Conservation (phyloP, 2,888 invertebrate species). For the Homarus gammarus region DNA sequence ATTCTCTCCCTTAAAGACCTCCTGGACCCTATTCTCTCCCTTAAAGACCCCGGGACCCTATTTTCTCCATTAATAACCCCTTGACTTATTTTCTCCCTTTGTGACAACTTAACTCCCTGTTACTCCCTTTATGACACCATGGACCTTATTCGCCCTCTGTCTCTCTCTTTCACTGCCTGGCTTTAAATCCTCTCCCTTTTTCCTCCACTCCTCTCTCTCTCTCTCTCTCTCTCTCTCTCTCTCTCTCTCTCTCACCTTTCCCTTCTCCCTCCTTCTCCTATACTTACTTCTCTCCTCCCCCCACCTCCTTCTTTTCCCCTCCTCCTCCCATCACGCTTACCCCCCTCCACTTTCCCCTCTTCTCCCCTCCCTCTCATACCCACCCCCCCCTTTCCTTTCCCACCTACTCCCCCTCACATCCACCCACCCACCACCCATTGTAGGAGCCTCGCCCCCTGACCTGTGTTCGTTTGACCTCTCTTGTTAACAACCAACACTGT, state of each 20-base stretch:
- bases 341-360: neutral
- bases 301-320: neutral
- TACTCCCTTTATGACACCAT: too few relatives aligned
- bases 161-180: too few relatives aligned
- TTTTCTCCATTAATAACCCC: too few relatives aligned
- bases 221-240: conserved; percentile 23
- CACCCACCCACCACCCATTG: neutral
- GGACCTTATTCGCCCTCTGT: too few relatives aligned
- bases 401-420: neutral
- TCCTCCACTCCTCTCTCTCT: conserved; percentile 35
- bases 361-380: too few relatives aligned
- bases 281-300: neutral
- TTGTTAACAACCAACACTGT: too few relatives aligned
- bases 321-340: neutral
- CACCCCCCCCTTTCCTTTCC: neutral
- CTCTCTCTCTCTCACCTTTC: neutral
- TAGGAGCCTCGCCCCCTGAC: too few relatives aligned
- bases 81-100: too few relatives aligned
- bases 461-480: neutral
- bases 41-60: too few relatives aligned
- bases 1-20: too few relatives aligned
- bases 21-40: too few relatives aligned
- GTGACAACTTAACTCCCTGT: too few relatives aligned
- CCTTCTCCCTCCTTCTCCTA: neutral
- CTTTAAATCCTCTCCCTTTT: neutral